Base-by-base conservation (phyloP, 2,797 vertebrate genomes). In the Taenioides sp. region DNA sequence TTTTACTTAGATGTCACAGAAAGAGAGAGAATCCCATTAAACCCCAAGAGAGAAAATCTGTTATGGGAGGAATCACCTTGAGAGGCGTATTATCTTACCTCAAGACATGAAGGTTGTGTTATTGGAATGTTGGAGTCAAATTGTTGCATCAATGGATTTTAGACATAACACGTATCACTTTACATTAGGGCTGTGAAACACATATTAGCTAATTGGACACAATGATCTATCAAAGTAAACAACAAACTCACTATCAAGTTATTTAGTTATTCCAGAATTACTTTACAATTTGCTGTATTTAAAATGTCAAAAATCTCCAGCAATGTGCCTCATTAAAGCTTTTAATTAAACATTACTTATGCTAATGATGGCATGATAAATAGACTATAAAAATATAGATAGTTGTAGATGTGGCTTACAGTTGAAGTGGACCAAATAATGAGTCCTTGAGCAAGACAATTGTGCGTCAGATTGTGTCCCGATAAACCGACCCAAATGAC, bases 1-100 rank as follows among this genome's bases (percentile, higher is more conserved):
- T 85, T 77, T 74, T 76, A 78, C 73, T 86, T 80, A 76, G 76
- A 86, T 80, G 83, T 80, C 72, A 84, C 69, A 77, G 75, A 79
- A 49, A 78, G 67, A 68, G 72, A 83, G 59, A 85, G 72, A 83
- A 67, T 80, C 75, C 75, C 28, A 64, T 76, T 80, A 60, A 82
- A 72, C 77, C 75, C 76, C 75, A 65, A 47, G 43, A 18, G 72
- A 77, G n/a, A 37, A 77, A 81, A 81, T 62, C 75, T 80, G 81
- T 74, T 82, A 83, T 71, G 31, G 75, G 72, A 84, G 65, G 62
- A 67, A 68, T 62, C 72, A 69, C 70, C 72, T 52, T 34, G 65
- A 64, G 77, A 80, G 50, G 61, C 28, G 23, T 64, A 73, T 80
- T 81, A 83, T 85, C 80, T 89, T 79, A 86, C 82, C 77, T 87